These are phyloP conservation scores for Harmothoe impar DNA, from an alignment of 2,888 invertebrate species.

Conservation along the genomic window DNA sequence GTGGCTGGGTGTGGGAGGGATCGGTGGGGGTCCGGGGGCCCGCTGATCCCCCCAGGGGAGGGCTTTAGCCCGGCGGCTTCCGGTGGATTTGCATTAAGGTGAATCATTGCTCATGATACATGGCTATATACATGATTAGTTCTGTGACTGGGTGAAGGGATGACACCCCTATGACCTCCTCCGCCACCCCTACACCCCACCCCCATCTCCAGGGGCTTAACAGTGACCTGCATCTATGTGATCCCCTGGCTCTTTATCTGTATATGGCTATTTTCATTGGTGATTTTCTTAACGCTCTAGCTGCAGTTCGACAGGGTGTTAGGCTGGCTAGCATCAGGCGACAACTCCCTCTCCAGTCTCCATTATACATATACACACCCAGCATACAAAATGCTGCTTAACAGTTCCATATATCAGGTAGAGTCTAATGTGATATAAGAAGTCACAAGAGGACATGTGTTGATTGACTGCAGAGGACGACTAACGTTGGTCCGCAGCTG, in stretches of 20 bases:
- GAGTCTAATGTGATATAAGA: too few species aligned
- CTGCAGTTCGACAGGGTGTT: too few species aligned
- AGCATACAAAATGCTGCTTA: too few species aligned
- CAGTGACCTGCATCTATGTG: not conserved
- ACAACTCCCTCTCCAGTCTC: too few species aligned
- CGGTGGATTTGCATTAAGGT: slow-evolving; percentile 57
- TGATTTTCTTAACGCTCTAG: not conserved
- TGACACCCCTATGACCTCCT: slow-evolving; percentile 17
- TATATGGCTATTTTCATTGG: slow-evolving; percentile 2
- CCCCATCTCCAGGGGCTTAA: not conserved
- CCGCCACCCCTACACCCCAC: not conserved
- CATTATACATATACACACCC: too few species aligned
- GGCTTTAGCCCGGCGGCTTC: slow-evolving; percentile 49
- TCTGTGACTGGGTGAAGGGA: not conserved
- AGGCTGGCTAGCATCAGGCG: too few species aligned
- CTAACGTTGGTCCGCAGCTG: too few species aligned
- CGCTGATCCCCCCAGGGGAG: slow-evolving; percentile 57
- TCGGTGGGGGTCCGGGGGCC: slow-evolving; percentile 26
- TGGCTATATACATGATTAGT: slow-evolving; percentile 57
- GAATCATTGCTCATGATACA: slow-evolving; percentile 60
- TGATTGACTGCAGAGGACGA: too few species aligned
- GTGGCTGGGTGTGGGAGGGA: slow-evolving; percentile 27
- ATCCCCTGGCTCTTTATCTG: slow-evolving; percentile 8
- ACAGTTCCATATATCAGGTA: too few species aligned
- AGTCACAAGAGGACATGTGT: too few species aligned